Percentiles rank a stretch among this genome's conserved stretches.
Conservation (phyloP, 2,113 vertebrate species). For the Heterochromis multidens region DNA sequence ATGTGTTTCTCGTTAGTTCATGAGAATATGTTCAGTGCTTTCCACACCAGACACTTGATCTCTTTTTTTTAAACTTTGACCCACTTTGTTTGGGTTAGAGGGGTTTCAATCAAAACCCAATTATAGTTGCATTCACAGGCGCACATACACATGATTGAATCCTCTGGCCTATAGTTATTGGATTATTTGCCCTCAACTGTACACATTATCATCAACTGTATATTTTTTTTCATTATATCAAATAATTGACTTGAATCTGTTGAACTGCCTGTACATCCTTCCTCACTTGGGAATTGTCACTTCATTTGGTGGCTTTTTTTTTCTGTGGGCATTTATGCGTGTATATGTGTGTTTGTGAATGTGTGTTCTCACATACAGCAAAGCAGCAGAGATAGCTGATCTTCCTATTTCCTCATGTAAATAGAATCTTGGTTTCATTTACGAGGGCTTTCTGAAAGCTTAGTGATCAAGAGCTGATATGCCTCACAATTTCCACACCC, state of each 20-base stretch:
- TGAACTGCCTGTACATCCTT: background rate
- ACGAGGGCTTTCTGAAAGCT: constrained; percentile 35
- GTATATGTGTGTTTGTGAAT: background rate
- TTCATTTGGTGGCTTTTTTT: background rate
- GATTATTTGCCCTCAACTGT: constrained; percentile 27
- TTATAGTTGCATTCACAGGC: constrained; percentile 24
- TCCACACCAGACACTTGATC: background rate
- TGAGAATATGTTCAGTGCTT: background rate
- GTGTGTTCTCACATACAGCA: background rate
- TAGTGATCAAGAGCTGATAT: constrained; percentile 30
- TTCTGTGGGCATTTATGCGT: background rate
- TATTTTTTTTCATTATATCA: constrained; percentile 62
- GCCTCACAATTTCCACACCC: background rate
- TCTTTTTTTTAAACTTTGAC: background rate
- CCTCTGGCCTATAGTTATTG: constrained; percentile 34
- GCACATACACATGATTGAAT: constrained; percentile 5
- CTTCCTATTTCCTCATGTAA: constrained; percentile 63
- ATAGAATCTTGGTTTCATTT: constrained; percentile 49
- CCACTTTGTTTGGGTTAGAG: constrained; percentile 47
- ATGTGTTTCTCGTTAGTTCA: background rate
- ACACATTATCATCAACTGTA: constrained; percentile 20
- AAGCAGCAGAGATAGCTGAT: constrained; percentile 28
- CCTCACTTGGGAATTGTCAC: constrained; percentile 23
- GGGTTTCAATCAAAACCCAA: constrained; percentile 50
- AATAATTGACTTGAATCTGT: constrained; percentile 59